Base-by-base conservation (phyloP, 1,140 invertebrate species). In the Metaphire vulgaris region DNA sequence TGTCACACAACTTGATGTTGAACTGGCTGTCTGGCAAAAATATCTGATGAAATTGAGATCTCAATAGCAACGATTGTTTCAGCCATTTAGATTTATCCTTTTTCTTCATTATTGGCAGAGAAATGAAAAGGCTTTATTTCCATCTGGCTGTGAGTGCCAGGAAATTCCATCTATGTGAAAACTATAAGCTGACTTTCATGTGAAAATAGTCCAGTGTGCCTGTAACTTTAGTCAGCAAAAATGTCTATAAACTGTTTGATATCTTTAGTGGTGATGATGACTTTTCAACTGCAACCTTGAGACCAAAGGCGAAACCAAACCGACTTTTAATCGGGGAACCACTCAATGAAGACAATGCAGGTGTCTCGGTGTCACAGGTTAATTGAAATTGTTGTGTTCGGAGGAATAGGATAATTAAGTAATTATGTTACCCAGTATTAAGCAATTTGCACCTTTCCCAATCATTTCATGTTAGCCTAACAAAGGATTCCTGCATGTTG, bases 291-390 rank as follows among this genome's bases (percentile, higher is more conserved):
- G 98, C 98, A 79, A 99, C 99, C 87, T 89, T 99, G 81, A 93
- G 95, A 80, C 93, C 93, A 81, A 99, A 99, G 87, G 94, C 96
- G 83, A 94, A 94, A 85, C 98, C 98, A 79, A 99, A 99, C 87
- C 91, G 98, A 84, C 90, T 99, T 66, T 90, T 99, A 80, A 97
- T 99, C 1, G 97, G 99, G 86, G 96, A 99, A 88, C 95, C 96
- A 28, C 90, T 93, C 69, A 98, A 96, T 84, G 97, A 99, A 91
- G 97, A 99, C 86, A 99, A 99, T 85, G 98, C 96, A 0, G 95
- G 98, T 68, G 94, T 98, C 77, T 92, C 92, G 41, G 87, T 99
- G 34, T 98, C 96, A 81, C 95, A 97, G 89, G 91, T 92, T 56
- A 21, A 56, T 6, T 56, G 21, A 12, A 21, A 21, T 56, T 21